These are phyloP conservation scores for Tauraco erythrolophus DNA, from an alignment of 2,113 vertebrate species.

Conservation along the genomic window DNA sequence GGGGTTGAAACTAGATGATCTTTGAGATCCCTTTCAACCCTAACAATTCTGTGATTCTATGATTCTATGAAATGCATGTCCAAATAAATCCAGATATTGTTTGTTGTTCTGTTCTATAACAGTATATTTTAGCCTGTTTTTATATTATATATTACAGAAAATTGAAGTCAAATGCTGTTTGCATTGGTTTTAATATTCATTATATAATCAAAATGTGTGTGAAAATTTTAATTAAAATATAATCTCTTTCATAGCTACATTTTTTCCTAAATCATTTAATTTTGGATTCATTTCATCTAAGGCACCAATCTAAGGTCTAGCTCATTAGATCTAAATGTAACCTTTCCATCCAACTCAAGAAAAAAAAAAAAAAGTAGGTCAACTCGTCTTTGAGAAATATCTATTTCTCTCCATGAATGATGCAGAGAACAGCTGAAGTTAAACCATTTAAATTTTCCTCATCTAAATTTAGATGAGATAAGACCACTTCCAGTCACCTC, in stretches of 20 bases:
- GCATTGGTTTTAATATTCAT: background rate
- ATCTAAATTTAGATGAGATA: background rate
- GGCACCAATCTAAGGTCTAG: background rate
- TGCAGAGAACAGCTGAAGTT: background rate
- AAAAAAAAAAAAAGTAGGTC: background rate
- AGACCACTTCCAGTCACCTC: background rate
- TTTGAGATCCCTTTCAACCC: no score
- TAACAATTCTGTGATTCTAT: no score
- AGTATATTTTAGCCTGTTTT: background rate
- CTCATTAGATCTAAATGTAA: background rate
- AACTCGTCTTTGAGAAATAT: background rate
- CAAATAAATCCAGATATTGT: background rate
- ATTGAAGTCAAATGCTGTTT: background rate
- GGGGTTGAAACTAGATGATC: no score
- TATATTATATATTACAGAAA: background rate
- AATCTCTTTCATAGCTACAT: background rate
- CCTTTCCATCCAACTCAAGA: background rate
- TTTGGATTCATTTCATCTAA: background rate
- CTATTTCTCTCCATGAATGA: background rate
- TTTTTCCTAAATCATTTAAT: background rate
- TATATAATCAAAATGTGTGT: background rate
- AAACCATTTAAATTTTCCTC: background rate
- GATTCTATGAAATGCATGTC: no score
- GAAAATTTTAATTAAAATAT: background rate
- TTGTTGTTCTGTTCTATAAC: background rate